Conservation (phyloP, 2,888 invertebrate genomes). For the Cabera pusaria region DNA sequence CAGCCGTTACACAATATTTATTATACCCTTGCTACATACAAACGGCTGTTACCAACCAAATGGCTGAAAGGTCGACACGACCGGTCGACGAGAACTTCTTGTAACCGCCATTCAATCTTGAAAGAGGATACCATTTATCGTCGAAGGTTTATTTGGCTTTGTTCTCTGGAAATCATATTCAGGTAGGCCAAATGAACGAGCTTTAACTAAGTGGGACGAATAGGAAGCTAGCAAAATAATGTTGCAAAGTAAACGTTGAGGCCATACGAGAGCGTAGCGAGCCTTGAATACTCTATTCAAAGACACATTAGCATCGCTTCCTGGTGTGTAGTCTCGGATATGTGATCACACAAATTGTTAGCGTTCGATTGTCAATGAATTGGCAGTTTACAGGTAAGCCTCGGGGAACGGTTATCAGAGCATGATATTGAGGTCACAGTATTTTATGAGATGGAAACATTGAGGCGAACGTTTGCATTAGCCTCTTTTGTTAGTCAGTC, state of each 20-base stretch:
- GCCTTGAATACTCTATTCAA: conserved; percentile 79
- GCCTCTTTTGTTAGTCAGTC: conserved; percentile 71
- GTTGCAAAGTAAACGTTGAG: conserved; percentile 66
- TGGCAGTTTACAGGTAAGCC: conserved; percentile 49
- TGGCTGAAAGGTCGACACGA: conserved; percentile 47
- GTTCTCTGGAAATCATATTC: conserved; percentile 27
- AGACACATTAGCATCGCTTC: conserved; percentile 80
- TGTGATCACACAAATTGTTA: conserved; percentile 55
- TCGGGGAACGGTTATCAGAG: conserved; percentile 63
- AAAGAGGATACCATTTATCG: conserved; percentile 26
- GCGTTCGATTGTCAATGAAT: conserved; percentile 50
- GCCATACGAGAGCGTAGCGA: conserved; percentile 68
- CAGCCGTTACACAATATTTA: conserved; percentile 58
- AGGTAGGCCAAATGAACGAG: conserved; percentile 20
- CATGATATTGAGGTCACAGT: conserved; percentile 70
- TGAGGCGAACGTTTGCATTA: conserved; percentile 61
- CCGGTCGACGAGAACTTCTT: conserved; percentile 34
- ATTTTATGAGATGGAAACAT: conserved; percentile 62
- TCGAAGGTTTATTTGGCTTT: conserved; percentile 33
- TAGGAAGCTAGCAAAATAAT: conserved; percentile 57
- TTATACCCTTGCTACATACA: conserved; percentile 58
- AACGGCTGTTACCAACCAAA: conserved; percentile 56
- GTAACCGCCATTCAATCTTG: conserved; percentile 15
- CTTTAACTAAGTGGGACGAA: conserved; percentile 39
- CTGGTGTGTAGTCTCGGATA: conserved; percentile 62